Evolutionary conservation across 35 echinoderm and acorn worm species (phyloP).

Genomic region (Acanthaster planci): DNA sequence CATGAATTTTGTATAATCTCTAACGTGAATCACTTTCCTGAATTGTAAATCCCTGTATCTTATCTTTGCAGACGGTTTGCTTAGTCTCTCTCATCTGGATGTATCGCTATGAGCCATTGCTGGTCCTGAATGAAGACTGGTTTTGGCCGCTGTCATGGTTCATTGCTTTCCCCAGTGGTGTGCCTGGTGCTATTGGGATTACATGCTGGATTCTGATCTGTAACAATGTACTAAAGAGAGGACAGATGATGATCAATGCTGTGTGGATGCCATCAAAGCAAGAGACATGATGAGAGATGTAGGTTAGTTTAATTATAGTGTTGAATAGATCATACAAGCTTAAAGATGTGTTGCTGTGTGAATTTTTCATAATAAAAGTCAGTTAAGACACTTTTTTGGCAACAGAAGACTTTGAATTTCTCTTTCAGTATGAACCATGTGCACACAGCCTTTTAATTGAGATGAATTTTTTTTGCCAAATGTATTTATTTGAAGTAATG

Average conservation of each 20-base stretch:
- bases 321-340: no score
- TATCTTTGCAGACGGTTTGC: slow-evolving; percentile 40
- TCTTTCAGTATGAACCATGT: no score
- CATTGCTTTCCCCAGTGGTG: slow-evolving; percentile 73
- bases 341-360: no score
- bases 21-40: background rate
- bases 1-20: background rate
- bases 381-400: no score
- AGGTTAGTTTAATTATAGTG: no score
- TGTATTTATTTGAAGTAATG: no score
- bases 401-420: no score
- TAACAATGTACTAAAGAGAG: slow-evolving; percentile 28
- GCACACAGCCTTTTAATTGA: no score
- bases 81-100: slow-evolving; percentile 72
- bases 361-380: no score
- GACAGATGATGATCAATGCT: background rate
- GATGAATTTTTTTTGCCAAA: no score
- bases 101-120: slow-evolving; percentile 53
- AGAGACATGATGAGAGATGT: slow-evolving; percentile 1
- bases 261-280: background rate
- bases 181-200: slow-evolving; percentile 77
- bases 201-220: slow-evolving; percentile 73
- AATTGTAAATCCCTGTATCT: background rate
- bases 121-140: slow-evolving; percentile 81
- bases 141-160: slow-evolving; percentile 62